Conservation (phyloP, 2,797 vertebrate species). For the Clangula hyemalis region DNA sequence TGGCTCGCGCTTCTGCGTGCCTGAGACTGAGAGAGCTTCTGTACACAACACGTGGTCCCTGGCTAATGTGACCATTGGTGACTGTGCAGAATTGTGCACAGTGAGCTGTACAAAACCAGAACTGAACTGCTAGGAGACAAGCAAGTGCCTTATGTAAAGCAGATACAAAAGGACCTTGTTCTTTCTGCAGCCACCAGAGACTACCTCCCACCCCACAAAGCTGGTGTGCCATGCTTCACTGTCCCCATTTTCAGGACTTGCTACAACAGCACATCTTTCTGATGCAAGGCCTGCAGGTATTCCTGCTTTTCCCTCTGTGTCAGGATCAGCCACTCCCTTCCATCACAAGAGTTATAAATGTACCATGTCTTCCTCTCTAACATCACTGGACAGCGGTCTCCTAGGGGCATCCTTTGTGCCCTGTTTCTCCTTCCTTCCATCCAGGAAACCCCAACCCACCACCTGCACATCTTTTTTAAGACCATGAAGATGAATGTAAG, state of each 20-base stretch:
- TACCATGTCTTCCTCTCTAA: background rate
- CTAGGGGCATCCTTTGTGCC: background rate
- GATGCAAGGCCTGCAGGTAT: background rate
- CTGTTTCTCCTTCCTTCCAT: background rate
- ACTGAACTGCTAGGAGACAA: background rate
- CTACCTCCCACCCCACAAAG: background rate
- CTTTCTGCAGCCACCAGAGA: background rate
- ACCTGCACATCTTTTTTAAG: background rate
- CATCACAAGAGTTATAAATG: background rate
- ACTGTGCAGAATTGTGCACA: background rate
- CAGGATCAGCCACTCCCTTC: background rate
- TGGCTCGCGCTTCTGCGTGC: background rate
- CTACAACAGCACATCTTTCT: background rate
- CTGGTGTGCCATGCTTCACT: background rate
- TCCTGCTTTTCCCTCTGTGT: background rate
- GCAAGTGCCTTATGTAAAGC: fast-evolving
- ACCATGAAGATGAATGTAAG: background rate
- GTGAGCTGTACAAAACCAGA: background rate
- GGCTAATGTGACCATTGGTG: background rate
- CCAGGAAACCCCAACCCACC: background rate
- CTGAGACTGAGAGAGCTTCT: background rate
- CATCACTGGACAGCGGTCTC: background rate
- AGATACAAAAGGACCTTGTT: background rate
- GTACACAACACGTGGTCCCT: background rate
- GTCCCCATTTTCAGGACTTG: background rate